Base-by-base conservation (phyloP, 2,797 vertebrate species). In the Coracias cyanogaster region DNA sequence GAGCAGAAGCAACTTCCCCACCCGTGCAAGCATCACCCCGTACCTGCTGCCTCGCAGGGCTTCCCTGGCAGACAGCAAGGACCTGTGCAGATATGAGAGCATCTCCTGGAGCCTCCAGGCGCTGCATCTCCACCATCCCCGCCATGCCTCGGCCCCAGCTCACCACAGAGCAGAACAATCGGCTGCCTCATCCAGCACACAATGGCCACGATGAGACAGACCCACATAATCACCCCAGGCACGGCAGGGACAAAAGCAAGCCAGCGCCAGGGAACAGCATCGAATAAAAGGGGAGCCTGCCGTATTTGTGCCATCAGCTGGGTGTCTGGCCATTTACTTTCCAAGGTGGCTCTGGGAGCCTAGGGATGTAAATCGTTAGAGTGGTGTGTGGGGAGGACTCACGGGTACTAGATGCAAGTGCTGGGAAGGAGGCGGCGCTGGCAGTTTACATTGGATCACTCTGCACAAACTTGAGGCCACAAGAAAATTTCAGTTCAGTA, bases 151-250 rank as follows among this genome's bases (percentile, higher is more conserved):
- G 0, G 60, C 57, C 69, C 19, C 73, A 33, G 90, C 94, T 80
- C 69, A 26, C 46, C 12, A 2, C 12, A 0, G 46, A 54, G 64
- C 86, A 15, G 80, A 94, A 94, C 93, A 88, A 93, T 80, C 1
- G 3, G 77, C 74, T 1, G 84, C 77, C 90, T 94, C 90, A 95
- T 82, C 28, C 73, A 5, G 61, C 14, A 4, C 80, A 94, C 96
- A 93, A 93, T 76, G 82, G 88, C 45, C 84, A 90, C 22, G 45
- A 91, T 74, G 94, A 94, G 94, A 83, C 91, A 93, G 93, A 55
- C 39, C 74, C 89, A 67, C 81, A 77, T 35, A 2, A 33, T 29
- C 74, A 76, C 54, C 58, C 76, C 78, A 61, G 86, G 79, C 74
- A 60, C 37, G 0, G 67, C 69, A 11, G 73, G 43, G 80, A 82